These are phyloP conservation scores for Tachina fera DNA, from an alignment of 2,888 invertebrate genomes.

Conservation along the genomic window DNA sequence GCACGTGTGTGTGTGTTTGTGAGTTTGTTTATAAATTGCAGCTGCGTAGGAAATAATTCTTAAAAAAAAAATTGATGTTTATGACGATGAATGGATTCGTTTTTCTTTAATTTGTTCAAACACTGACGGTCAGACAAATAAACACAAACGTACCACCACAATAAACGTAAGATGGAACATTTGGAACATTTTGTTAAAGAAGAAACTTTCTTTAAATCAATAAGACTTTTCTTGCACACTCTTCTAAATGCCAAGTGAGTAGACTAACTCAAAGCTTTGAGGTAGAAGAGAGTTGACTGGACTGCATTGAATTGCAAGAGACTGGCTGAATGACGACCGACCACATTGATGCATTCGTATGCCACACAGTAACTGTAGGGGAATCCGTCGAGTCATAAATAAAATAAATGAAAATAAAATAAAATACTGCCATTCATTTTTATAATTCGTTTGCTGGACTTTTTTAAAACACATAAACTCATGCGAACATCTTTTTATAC, in stretches of 20 bases:
- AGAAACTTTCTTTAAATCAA: slow-evolving; percentile 65
- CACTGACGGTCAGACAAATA: slow-evolving; percentile 48
- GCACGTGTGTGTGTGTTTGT: not conserved
- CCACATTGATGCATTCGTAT: slow-evolving; percentile 48
- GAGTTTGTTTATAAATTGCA: slow-evolving; percentile 72
- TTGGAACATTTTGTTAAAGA: no score
- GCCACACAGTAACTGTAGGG: slow-evolving; percentile 66
- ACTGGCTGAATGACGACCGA: slow-evolving; percentile 1
- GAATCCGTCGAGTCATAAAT: slow-evolving; percentile 55
- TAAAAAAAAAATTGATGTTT: slow-evolving; percentile 79
- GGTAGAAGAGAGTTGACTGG: not conserved
- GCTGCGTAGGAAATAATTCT: slow-evolving; percentile 82
- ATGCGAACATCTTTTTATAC: no score
- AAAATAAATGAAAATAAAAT: slow-evolving; percentile 66
- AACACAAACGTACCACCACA: slow-evolving; percentile 37
- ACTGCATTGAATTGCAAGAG: no score
- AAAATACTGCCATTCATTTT: slow-evolving; percentile 73
- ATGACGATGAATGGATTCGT: slow-evolving; percentile 80
- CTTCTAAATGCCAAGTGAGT: slow-evolving; percentile 39
- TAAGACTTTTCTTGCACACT: slow-evolving; percentile 30
- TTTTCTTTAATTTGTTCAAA: slow-evolving; percentile 71
- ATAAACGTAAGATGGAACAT: slow-evolving; percentile 31
- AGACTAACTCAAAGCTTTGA: not conserved
- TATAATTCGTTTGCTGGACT: slow-evolving; percentile 70
- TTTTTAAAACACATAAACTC: slow-evolving; percentile 6